These are phyloP conservation scores for Chloroceryle amazona DNA, from an alignment of 2,797 vertebrate species.

Conservation along the genomic window DNA sequence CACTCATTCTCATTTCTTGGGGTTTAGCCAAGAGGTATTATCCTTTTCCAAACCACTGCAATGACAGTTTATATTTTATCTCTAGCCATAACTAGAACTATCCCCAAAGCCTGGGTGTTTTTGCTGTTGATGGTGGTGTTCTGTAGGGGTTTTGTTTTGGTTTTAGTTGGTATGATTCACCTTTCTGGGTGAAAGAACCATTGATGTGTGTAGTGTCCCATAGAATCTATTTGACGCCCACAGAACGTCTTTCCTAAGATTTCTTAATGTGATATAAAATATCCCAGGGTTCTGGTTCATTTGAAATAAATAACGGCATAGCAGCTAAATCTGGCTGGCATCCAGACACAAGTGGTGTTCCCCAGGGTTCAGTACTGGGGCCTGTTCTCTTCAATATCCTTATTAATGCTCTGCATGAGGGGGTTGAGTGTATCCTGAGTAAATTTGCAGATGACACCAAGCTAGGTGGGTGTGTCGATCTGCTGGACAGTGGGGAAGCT, in stretches of 20 bases:
- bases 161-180: background rate
- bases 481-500: too few relatives aligned
- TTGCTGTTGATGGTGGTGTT: rapidly evolving
- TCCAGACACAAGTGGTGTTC: too few relatives aligned
- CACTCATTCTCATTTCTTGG: background rate
- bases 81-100: background rate
- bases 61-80: background rate
- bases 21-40: background rate
- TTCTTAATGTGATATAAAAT: background rate
- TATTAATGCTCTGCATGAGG: too few relatives aligned
- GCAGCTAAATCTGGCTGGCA: too few relatives aligned
- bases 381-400: too few relatives aligned
- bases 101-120: background rate
- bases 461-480: too few relatives aligned
- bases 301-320: background rate
- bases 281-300: background rate
- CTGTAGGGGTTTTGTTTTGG: rapidly evolving
- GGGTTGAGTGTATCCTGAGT: too few relatives aligned
- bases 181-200: background rate
- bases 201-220: too few relatives aligned
- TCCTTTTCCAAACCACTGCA: background rate
- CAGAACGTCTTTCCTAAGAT: background rate
- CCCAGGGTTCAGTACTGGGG: too few relatives aligned
- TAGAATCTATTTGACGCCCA: background rate
- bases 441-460: too few relatives aligned